Base-by-base conservation (phyloP, 2,797 vertebrate species). In the Catharus ustulatus region DNA sequence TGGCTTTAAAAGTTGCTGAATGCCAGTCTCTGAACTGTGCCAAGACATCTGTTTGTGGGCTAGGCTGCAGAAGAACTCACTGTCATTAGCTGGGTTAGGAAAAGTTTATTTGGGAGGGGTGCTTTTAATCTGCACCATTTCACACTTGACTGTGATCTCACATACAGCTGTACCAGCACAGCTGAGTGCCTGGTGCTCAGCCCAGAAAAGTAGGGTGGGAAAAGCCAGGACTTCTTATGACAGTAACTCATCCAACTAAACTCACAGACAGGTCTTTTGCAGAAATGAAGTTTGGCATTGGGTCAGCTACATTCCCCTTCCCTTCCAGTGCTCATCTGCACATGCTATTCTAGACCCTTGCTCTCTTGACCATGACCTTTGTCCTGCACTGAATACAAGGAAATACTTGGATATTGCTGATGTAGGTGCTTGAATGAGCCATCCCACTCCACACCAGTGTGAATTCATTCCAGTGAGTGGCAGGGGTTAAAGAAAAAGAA, bases 41-140 rank as follows among this genome's bases (percentile, higher is more conserved):
- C 94, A 94, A 74, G 77, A 95, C 94, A 96, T 95, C 96, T 96
- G 95, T 73, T 93, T 95, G 88, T 67, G 90, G 94, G 93, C 74
- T 95, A 95, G 77, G 88, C 63, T 87, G 84, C 34, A 90, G 86
- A 87, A 91, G 71, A 93, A 38, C 90, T 92, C 91, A 71, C 85
- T 96, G 63, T 93, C 86, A 90, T 42, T 67, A 85, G 80, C 83
- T 84, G 92, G 63, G 80, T 93, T 95, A 94, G 74, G 80, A 91
- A 26, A 94, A 84, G 94, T 90, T 95, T 87, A 82, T 79, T 84
- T 94, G 93, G 93, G 95, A 95, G 92, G 74, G 42, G 77, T 89
- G 59, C 34, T 95, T 90, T 89, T 79, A 81, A 88, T 87, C 88
- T 49, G 46, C 9, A 4, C 59, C 45, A 34, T 69, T 87, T 92